phyloP scores from a whole-genome alignment of 2,888 invertebrate species.

The Aphodius granarius region DNA sequence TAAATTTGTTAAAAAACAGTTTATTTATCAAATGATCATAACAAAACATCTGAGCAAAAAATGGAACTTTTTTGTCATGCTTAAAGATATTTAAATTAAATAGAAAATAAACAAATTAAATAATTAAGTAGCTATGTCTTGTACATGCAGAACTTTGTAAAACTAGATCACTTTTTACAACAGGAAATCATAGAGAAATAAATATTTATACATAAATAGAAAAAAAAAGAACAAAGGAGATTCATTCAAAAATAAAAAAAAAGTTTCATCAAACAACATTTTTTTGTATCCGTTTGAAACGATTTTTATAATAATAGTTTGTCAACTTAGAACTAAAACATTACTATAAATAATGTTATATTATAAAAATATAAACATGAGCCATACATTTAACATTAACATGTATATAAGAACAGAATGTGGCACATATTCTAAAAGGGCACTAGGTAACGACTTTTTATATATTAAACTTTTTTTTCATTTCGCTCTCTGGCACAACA shows the following conservation, averaged over 20 bases:
- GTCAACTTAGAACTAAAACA: conserved; percentile 37
- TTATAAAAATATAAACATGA: conserved; percentile 37
- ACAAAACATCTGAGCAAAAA: conserved; percentile 36
- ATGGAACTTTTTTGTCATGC: conserved; percentile 27
- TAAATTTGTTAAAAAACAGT: conserved; percentile 32
- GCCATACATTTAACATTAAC: conserved; percentile 38
- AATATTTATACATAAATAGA: conserved; percentile 33
- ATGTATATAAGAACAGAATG: conserved; percentile 38
- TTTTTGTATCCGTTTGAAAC: conserved; percentile 8
- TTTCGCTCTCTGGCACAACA: conserved; percentile 26
- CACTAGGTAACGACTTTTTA: conserved; percentile 38
- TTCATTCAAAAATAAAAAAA: conserved; percentile 19
- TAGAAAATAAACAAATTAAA: conserved; percentile 49
- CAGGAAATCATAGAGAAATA: conserved; percentile 40
- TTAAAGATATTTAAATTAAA: conserved; percentile 41
- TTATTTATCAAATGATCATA: conserved; percentile 35
- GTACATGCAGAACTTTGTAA: conserved; percentile 45
- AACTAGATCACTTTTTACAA: conserved; percentile 45
- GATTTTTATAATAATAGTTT: background rate
- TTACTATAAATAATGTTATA: conserved; percentile 38
- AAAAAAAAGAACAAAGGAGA: conserved; percentile 11
- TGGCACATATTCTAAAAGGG: conserved; percentile 35
- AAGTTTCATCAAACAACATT: conserved; percentile 24
- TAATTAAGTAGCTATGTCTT: conserved; percentile 50
- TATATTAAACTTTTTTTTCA: conserved; percentile 24